phyloP scores from a whole-genome alignment of 2,888 invertebrate genomes.

The Hermodice carunculata region DNA sequence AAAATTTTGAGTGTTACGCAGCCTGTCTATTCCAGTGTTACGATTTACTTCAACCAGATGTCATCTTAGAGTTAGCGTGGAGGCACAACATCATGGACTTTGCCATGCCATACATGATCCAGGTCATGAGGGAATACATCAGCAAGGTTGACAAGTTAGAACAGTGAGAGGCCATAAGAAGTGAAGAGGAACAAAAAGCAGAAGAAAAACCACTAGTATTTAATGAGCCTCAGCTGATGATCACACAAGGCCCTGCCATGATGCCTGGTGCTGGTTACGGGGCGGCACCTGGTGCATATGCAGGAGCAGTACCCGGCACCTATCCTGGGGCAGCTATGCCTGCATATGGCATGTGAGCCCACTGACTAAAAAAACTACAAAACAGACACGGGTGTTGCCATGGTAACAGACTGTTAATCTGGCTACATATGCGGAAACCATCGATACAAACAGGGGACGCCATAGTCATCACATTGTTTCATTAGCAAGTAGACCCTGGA shows the following conservation, averaged over 20 bases:
- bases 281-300: constrained; percentile 11
- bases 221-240: constrained; percentile 95
- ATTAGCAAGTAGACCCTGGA: too few relatives aligned
- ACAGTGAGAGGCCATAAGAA: constrained; percentile 92
- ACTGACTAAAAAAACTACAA: too few relatives aligned
- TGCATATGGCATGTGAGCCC: constrained; percentile 37
- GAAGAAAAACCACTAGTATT: constrained; percentile 84
- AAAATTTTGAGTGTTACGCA: constrained; percentile 97
- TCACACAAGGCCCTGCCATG: constrained; percentile 85
- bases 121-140: constrained; percentile 81
- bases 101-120: constrained; percentile 99
- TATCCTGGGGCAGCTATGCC: constrained; percentile 19
- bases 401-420: too few relatives aligned
- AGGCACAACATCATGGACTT: constrained; percentile 99
- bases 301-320: constrained; percentile 20
- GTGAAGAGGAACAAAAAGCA: constrained; percentile 79
- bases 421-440: too few relatives aligned
- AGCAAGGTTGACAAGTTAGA: constrained; percentile 91
- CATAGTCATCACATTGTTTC: too few relatives aligned
- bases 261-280: constrained; percentile 26
- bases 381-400: too few relatives aligned
- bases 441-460: too few relatives aligned
- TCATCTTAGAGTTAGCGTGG: constrained; percentile 98
- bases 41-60: constrained; percentile 97
- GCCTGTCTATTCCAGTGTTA: constrained; percentile 99